phyloP scores from a whole-genome alignment of 2,888 invertebrate genomes.

The Cheilosia impressa region DNA sequence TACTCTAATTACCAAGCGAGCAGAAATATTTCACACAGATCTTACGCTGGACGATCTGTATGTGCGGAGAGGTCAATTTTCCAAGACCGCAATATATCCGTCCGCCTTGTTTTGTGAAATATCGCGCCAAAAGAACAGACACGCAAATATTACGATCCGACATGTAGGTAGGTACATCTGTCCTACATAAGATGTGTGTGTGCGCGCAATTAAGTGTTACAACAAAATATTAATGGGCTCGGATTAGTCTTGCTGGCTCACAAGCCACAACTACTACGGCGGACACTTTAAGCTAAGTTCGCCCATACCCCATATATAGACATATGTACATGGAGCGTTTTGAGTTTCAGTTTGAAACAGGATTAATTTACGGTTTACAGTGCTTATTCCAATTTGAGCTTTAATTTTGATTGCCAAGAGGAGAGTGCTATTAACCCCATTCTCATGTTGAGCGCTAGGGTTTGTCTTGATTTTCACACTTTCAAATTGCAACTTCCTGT shows the following conservation, averaged over 20 bases:
- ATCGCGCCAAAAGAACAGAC: slow-evolving; percentile 30
- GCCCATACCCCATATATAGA: not conserved
- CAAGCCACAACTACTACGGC: slow-evolving; percentile 1
- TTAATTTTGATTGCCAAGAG: slow-evolving; percentile 46
- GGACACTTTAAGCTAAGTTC: slow-evolving; percentile 21
- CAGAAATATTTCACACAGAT: slow-evolving; percentile 48
- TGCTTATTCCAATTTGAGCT: slow-evolving; percentile 42
- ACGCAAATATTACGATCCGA: slow-evolving; percentile 19
- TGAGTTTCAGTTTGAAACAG: slow-evolving; percentile 31
- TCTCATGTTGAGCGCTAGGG: slow-evolving; percentile 39
- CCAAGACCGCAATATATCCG: slow-evolving; percentile 42
- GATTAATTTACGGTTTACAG: slow-evolving; percentile 55
- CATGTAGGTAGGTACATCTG: slow-evolving; percentile 25
- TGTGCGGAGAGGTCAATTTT: slow-evolving; percentile 53
- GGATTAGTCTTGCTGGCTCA: slow-evolving; percentile 41
- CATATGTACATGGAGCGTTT: not conserved
- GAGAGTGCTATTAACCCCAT: slow-evolving; percentile 64
- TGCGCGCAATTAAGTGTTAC: slow-evolving; percentile 39
- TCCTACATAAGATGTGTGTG: slow-evolving; percentile 5
- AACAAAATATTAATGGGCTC: slow-evolving; percentile 56
- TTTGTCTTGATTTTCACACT: slow-evolving; percentile 30
- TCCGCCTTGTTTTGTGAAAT: slow-evolving; percentile 36
- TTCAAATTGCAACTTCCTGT: slow-evolving; percentile 70
- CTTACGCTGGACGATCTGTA: slow-evolving; percentile 11
- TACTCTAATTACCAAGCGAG: slow-evolving; percentile 48